These are phyloP conservation scores for Tauraco hartlaubi DNA, from an alignment of 2,797 vertebrate species.

Conservation along the genomic window DNA sequence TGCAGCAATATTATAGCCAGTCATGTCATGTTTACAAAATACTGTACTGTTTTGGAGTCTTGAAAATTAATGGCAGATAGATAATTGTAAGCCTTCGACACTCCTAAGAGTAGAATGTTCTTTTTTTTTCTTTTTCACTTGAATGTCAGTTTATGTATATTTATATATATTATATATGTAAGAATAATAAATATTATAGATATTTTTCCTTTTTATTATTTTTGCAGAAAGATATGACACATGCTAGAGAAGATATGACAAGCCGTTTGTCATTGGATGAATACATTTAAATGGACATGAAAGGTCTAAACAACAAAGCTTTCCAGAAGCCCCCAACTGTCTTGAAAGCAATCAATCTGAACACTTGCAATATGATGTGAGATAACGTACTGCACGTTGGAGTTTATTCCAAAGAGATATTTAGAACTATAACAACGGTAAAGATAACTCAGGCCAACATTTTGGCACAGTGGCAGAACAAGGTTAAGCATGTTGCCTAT, in stretches of 20 bases:
- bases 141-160: neutral
- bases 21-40: neutral
- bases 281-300: neutral
- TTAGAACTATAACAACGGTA: neutral
- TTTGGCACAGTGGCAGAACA: neutral
- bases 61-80: neutral
- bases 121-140: neutral
- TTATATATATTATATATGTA: neutral
- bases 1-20: neutral
- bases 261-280: neutral
- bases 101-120: neutral
- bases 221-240: neutral
- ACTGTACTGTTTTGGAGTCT: neutral
- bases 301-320: neutral
- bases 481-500: neutral
- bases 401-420: neutral
- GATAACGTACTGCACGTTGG: neutral
- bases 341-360: neutral
- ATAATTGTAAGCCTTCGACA: neutral
- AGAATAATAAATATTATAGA: neutral
- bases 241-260: neutral
- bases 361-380: neutral
- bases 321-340: neutral
- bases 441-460: neutral
- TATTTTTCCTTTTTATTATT: neutral